A percentile compares a stretch with the other conserved stretches of the same genome.
Evolutionary conservation across 2,113 vertebrate species (phyloP).

Genomic region (Oryzias woworae): DNA sequence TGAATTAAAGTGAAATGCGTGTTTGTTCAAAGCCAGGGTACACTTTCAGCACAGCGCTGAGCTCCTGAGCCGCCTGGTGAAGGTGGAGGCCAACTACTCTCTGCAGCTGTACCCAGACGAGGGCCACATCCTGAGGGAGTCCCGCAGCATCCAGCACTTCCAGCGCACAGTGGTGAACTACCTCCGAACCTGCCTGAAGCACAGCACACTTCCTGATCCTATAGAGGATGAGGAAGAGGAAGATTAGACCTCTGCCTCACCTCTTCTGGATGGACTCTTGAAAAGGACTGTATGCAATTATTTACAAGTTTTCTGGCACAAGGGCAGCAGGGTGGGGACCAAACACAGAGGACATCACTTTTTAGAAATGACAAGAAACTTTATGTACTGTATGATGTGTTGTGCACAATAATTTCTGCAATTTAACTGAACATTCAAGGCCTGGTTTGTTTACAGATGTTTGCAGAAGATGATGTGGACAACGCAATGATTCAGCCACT

Average conservation of each 20-base stretch:
- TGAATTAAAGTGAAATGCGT: neutral
- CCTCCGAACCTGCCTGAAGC: slow-evolving; percentile 77
- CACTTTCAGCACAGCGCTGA: slow-evolving; percentile 86
- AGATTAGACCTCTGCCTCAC: slow-evolving; percentile 20
- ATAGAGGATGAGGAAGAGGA: slow-evolving; percentile 69
- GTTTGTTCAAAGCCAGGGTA: slow-evolving; percentile 70
- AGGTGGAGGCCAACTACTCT: slow-evolving; percentile 79
- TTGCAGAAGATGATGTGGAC: slow-evolving; percentile 24
- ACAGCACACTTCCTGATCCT: slow-evolving; percentile 48
- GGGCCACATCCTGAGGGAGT: slow-evolving; percentile 73
- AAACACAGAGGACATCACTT: slow-evolving; percentile 61
- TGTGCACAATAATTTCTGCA: slow-evolving; percentile 54
- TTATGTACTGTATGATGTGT: slow-evolving; percentile 44
- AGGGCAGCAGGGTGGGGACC: slow-evolving; percentile 65
- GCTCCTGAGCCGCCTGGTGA: slow-evolving; percentile 79
- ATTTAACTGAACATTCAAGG: slow-evolving; percentile 43
- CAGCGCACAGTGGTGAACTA: slow-evolving; percentile 75
- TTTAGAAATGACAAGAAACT: slow-evolving; percentile 41
- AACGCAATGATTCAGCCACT: slow-evolving; percentile 41
- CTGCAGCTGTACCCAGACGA: slow-evolving; percentile 84
- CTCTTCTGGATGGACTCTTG: slow-evolving; percentile 39
- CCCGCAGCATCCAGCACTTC: slow-evolving; percentile 75
- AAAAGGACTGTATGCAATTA: slow-evolving; percentile 39
- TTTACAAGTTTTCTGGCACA: slow-evolving; percentile 49
- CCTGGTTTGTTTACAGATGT: slow-evolving; percentile 52